phyloP scores from a whole-genome alignment of 1,140 invertebrate species.

The Polyergus mexicanus region DNA sequence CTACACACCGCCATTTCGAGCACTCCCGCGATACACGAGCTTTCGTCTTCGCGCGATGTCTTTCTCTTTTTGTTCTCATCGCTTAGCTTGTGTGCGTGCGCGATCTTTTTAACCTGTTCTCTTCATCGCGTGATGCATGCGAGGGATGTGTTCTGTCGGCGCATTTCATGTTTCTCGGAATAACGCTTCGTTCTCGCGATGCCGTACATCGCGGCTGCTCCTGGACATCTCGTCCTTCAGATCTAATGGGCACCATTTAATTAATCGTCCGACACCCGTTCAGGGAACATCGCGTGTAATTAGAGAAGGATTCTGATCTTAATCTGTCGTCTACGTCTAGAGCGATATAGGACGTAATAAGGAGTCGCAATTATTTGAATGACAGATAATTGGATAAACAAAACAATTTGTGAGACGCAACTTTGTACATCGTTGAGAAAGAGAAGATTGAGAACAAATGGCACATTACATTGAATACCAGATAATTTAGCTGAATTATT shows the following conservation, averaged over 20 bases:
- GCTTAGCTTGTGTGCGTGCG: not conserved
- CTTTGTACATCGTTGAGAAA: not conserved
- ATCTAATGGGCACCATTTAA: constrained; percentile 44
- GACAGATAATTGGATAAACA: not conserved
- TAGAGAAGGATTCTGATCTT: not conserved
- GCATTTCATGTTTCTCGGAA: constrained; percentile 68
- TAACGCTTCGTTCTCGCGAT: constrained; percentile 8
- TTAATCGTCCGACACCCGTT: constrained; percentile 35
- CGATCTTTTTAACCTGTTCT: constrained; percentile 30
- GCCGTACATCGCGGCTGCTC: not conserved
- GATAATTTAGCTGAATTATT: not conserved
- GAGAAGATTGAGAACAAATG: no score
- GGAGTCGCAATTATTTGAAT: no score
- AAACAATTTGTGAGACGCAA: not conserved
- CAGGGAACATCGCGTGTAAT: constrained; percentile 2
- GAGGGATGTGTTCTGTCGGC: constrained; percentile 60
- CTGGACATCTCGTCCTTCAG: constrained; percentile 39
- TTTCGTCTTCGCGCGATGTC: constrained; percentile 75
- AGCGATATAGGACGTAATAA: not conserved
- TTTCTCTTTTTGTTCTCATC: constrained; percentile 37
- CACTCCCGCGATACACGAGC: constrained; percentile 77
- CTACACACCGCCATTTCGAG: constrained; percentile 78
- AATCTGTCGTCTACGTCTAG: not conserved
- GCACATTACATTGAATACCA: no score
- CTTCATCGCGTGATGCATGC: constrained; percentile 37